Percentiles rank a stretch among this genome's conserved stretches.
Evolutionary conservation across 2,113 vertebrate genomes (phyloP).

Genomic region (Tragelaphus strepsiceros): DNA sequence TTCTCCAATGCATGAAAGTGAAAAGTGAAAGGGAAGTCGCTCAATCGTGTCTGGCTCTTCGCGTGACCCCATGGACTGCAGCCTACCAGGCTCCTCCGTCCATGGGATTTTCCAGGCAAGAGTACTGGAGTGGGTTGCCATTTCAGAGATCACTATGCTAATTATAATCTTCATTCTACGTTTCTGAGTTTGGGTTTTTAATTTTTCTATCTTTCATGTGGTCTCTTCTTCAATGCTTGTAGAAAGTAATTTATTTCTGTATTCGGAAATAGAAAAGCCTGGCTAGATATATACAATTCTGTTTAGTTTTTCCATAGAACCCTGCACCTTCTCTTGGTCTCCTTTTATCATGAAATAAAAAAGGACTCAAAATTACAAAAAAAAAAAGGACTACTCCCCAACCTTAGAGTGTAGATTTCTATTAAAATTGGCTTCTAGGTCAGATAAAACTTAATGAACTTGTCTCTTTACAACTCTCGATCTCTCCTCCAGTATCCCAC

Average conservation of each 20-base stretch:
- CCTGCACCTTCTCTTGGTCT: not conserved
- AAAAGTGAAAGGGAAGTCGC: too few species aligned
- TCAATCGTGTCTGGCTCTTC: fast-evolving
- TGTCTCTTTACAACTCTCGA: not conserved
- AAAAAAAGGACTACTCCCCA: not conserved
- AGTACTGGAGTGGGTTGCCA: too few species aligned
- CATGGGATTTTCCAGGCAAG: too few species aligned
- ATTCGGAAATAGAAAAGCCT: not conserved
- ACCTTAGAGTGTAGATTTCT: not conserved
- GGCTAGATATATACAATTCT: not conserved
- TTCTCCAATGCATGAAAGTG: too few species aligned
- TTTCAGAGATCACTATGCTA: not conserved
- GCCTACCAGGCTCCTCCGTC: too few species aligned
- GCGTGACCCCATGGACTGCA: too few species aligned
- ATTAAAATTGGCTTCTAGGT: constrained; percentile 14
- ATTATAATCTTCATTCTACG: not conserved
- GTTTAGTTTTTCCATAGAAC: not conserved
- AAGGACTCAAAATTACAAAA: not conserved
- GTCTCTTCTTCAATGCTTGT: not conserved
- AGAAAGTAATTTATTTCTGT: not conserved
- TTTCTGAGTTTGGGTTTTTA: not conserved
- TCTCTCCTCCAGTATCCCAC: not conserved
- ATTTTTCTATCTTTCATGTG: not conserved
- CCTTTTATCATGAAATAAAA: constrained; percentile 41
- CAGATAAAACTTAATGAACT: constrained; percentile 13